Percentiles rank a stretch among this genome's conserved stretches.
Conservation (phyloP, 2,797 vertebrate species). For the Poeciliopsis turneri region DNA sequence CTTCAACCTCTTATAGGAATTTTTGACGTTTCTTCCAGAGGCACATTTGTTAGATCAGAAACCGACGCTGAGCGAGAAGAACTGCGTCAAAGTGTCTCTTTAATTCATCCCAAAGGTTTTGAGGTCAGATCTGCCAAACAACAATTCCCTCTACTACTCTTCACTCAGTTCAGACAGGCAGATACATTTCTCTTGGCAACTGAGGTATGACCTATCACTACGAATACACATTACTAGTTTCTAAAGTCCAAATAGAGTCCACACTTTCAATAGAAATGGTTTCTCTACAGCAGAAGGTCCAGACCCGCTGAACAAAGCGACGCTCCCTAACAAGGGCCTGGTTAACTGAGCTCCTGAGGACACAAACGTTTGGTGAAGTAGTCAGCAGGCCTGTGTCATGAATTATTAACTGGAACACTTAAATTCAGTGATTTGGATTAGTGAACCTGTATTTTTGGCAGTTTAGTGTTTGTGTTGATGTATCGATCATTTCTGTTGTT, state of each 20-base stretch:
- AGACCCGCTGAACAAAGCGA: no score
- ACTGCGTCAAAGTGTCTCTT: background rate
- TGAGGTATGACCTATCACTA: background rate
- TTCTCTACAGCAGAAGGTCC: no score
- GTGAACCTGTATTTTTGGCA: background rate
- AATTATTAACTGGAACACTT: background rate
- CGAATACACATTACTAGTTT: background rate
- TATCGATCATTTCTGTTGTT: background rate
- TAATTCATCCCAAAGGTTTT: no score
- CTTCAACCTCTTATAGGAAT: background rate
- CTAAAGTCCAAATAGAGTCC: background rate
- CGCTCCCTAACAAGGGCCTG: no score
- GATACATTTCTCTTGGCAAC: background rate
- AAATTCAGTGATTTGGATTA: background rate
- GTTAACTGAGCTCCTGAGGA: background rate
- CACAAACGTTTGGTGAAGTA: background rate
- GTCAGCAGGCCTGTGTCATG: background rate
- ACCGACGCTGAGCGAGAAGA: background rate
- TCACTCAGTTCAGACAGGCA: background rate
- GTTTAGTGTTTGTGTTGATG: background rate
- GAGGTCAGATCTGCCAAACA: no score
- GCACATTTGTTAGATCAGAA: background rate
- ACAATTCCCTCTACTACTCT: no score
- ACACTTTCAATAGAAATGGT: no score
- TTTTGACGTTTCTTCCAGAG: background rate